These are phyloP conservation scores for Thera obeliscata DNA, from an alignment of 2,888 invertebrate genomes.

Conservation along the genomic window DNA sequence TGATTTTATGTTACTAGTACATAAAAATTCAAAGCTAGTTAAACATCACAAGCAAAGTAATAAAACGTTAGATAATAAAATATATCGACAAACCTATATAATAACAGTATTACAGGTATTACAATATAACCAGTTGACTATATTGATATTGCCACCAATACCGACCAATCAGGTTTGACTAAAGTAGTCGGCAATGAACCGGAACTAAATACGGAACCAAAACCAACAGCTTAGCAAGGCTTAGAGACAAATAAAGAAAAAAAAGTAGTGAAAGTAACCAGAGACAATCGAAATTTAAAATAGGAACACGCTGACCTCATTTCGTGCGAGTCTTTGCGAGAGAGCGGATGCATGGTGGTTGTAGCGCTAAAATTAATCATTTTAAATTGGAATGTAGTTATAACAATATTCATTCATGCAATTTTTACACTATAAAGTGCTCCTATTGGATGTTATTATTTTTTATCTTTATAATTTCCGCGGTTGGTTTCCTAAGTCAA, in stretches of 20 bases:
- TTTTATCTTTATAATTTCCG: neutral
- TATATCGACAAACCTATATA: slow-evolving; percentile 23
- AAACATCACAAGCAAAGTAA: slow-evolving; percentile 5
- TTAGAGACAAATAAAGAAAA: slow-evolving; percentile 37
- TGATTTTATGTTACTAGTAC: neutral
- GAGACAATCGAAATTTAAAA: slow-evolving; percentile 77
- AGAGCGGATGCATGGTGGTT: slow-evolving; percentile 60
- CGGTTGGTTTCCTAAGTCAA: slow-evolving; percentile 7
- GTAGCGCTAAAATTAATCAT: slow-evolving; percentile 68
- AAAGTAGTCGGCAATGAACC: slow-evolving; percentile 43
- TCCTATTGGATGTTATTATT: neutral
- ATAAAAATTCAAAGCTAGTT: neutral
- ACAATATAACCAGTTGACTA: slow-evolving; percentile 28
- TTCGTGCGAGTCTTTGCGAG: slow-evolving; percentile 66
- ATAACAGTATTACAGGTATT: slow-evolving; percentile 31
- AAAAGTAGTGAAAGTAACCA: slow-evolving; percentile 67
- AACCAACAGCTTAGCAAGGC: slow-evolving; percentile 39
- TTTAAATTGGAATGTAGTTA: slow-evolving; percentile 57
- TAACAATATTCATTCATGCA: slow-evolving; percentile 49
- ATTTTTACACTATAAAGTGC: slow-evolving; percentile 11
- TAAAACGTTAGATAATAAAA: slow-evolving; percentile 23
- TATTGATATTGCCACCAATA: slow-evolving; percentile 22
- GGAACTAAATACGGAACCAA: slow-evolving; percentile 52
- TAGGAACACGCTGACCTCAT: slow-evolving; percentile 79
- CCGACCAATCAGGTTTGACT: slow-evolving; percentile 32